Evolutionary conservation across 2,888 invertebrate species (phyloP), one percentile per base, ranked within the genome.

Genomic region (Phytoseiulus persimilis): DNA sequence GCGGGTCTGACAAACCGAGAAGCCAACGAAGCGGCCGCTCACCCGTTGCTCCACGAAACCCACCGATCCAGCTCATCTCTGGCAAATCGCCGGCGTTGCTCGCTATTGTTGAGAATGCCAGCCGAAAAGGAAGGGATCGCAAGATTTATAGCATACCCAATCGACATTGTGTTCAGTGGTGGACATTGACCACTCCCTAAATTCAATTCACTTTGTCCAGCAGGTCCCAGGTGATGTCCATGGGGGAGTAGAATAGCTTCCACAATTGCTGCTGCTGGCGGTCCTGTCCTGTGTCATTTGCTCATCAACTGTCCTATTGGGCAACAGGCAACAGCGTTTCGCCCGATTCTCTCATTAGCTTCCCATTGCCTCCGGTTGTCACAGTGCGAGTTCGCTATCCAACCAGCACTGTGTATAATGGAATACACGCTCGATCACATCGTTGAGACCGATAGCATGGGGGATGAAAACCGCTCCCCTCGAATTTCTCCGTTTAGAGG

Each of bases 121-220:
- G 65, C 5, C 65, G 18, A 65, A 28, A 23, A 65, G 65, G 18
- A 28, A 65, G 28, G 28, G 65, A 65, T 14, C 65, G 65, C 65
- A 65, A 65, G 65, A 65, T 65, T 65, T 65, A 65, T 65, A 65
- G 65, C 65, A 28, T 65, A 23, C 28, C 65, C 65, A 28, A 65
- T 65, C 18, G 65, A 65, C 65, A 65, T 65, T 65, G 65, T 65
- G 65, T 65, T 65, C 65, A 65, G 65, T 18, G 18, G 65, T 65
- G 65, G 65, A 65, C 65, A 65, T 65, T 65, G 65, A 65, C 65
- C 65, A 65, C 65, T 65, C 65, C 65, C 65, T 65, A 65, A 65
- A 65, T 65, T 65, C 65, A 65, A 65, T 65, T 65, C 65, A 65
- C 65, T 65, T 65, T 65, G 65, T 65, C 65, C 18, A 14, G 65